These are phyloP conservation scores for Tetropium fuscum DNA, from an alignment of 2,888 invertebrate species.

Conservation along the genomic window DNA sequence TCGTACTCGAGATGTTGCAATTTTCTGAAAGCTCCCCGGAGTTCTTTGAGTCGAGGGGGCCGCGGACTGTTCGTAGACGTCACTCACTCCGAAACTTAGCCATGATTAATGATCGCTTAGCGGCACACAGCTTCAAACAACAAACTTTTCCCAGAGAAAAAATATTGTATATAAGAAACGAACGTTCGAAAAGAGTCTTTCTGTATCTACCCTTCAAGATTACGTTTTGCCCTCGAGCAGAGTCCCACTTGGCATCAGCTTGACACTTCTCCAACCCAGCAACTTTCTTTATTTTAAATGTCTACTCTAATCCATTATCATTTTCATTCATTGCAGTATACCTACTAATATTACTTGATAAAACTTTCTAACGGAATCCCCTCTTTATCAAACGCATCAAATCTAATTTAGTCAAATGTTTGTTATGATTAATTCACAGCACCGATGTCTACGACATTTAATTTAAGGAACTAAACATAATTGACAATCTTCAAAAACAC, in stretches of 20 bases:
- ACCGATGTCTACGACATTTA: not conserved
- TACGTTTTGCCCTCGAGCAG: conserved; percentile 58
- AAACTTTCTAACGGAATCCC: conserved; percentile 18
- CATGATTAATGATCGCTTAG: conserved; percentile 72
- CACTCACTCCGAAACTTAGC: conserved; percentile 69
- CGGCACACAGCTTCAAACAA: conserved; percentile 72
- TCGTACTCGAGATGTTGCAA: conserved; percentile 64
- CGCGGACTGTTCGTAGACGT: conserved; percentile 65
- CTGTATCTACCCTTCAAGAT: conserved; percentile 68
- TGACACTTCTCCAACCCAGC: conserved; percentile 35
- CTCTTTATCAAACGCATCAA: conserved; percentile 16
- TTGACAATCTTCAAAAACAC: too few relatives aligned
- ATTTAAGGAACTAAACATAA: too few relatives aligned
- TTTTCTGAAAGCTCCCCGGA: conserved; percentile 67
- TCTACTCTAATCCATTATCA: conserved; percentile 39
- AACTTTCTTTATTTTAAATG: conserved; percentile 43
- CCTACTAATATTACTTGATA: conserved; percentile 25
- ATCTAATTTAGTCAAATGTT: conserved; percentile 21
- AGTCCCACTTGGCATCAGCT: conserved; percentile 34
- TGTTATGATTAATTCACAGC: conserved; percentile 2
- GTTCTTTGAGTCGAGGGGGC: conserved; percentile 59
- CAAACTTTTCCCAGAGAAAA: conserved; percentile 74
- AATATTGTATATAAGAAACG: conserved; percentile 67
- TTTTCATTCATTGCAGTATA: conserved; percentile 37
- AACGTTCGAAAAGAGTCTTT: conserved; percentile 66